phyloP scores from a whole-genome alignment of 2,888 invertebrate genomes.

The Lochmaea capreae region DNA sequence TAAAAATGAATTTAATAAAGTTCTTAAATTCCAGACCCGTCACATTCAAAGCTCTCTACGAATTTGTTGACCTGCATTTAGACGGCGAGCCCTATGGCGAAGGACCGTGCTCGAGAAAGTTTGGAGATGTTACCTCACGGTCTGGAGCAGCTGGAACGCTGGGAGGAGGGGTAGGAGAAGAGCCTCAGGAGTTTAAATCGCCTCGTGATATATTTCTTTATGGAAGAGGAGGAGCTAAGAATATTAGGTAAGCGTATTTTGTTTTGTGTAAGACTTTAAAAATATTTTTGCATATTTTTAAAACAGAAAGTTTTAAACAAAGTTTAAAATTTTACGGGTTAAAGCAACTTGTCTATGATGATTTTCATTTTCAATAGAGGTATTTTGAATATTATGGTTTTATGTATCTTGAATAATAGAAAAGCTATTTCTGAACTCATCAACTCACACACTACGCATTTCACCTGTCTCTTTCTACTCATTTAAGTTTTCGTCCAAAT shows the following conservation, averaged over 20 bases:
- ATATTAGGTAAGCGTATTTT: conserved; percentile 74
- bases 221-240: conserved; percentile 85
- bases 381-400: too few relatives aligned
- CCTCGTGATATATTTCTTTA: conserved; percentile 87
- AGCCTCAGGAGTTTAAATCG: conserved; percentile 81
- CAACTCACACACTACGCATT: too few relatives aligned
- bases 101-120: conserved; percentile 81
- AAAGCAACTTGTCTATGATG: too few relatives aligned
- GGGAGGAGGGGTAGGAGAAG: conserved; percentile 51
- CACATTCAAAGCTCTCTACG: conserved; percentile 86
- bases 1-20: too few relatives aligned
- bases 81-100: conserved; percentile 83
- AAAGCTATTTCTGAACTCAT: too few relatives aligned
- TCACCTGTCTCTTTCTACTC: too few relatives aligned
- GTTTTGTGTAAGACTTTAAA: too few relatives aligned
- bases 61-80: conserved; percentile 88
- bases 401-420: too few relatives aligned
- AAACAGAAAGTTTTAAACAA: neutral
- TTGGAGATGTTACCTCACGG: conserved; percentile 66
- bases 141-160: conserved; percentile 57
- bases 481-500: too few relatives aligned
- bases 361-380: too few relatives aligned
- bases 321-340: too few relatives aligned
- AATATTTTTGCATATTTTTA: too few relatives aligned
- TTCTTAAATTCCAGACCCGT: conserved; percentile 73